phyloP scores from a whole-genome alignment of 2,113 vertebrate genomes.

The Orthochromis indermauri region DNA sequence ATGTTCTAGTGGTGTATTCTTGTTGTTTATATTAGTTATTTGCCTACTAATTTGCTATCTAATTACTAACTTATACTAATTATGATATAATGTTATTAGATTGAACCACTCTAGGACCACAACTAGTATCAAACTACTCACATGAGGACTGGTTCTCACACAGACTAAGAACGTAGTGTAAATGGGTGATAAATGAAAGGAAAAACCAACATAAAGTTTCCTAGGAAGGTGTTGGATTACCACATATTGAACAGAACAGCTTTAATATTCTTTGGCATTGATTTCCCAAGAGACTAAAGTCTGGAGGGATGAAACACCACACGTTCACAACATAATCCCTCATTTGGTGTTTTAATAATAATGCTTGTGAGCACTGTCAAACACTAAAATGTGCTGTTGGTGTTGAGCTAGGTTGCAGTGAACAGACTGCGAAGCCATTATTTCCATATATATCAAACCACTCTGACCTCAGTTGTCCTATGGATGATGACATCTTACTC shows the following conservation, averaged over 20 bases:
- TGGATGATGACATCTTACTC: rapidly evolving
- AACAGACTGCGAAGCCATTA: neutral
- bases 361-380: neutral
- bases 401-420: neutral
- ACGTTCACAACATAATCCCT: neutral
- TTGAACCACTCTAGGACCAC: neutral
- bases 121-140: neutral
- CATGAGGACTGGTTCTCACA: neutral
- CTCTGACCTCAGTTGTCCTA: neutral
- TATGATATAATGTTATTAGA: neutral
- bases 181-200: neutral
- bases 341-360: neutral
- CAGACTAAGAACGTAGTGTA: neutral
- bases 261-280: neutral
- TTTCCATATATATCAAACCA: neutral
- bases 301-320: neutral
- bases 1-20: neutral
- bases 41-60: neutral
- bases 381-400: neutral
- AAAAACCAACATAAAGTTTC: neutral
- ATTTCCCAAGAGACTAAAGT: neutral
- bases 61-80: neutral
- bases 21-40: neutral
- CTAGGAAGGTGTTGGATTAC: neutral
- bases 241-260: neutral